Percentiles rank a stretch among this genome's conserved stretches.
Evolutionary conservation across 2,113 vertebrate genomes (phyloP).

Genomic region (Hassar affinis): DNA sequence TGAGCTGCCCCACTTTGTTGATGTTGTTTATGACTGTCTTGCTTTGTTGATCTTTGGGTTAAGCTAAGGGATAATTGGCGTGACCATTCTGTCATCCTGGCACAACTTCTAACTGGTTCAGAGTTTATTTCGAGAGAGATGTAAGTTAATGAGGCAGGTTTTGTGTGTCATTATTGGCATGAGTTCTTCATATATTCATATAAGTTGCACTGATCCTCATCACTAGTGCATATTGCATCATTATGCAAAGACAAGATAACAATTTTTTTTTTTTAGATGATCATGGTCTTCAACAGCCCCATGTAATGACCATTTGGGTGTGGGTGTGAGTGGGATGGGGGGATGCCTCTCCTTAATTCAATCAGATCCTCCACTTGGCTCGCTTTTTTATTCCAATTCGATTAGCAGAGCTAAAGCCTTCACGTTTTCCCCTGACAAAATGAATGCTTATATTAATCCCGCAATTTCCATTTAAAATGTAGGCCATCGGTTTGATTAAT

Average conservation of each 20-base stretch:
- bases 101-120: background rate
- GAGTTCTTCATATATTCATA: background rate
- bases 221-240: background rate
- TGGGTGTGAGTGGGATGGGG: background rate
- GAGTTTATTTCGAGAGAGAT: conserved; percentile 7
- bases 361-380: conserved; percentile 87
- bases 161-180: conserved; percentile 10
- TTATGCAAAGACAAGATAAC: conserved; percentile 8
- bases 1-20: conserved; percentile 30
- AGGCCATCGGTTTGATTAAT: conserved; percentile 99
- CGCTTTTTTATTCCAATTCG: conserved; percentile 98
- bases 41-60: conserved; percentile 46
- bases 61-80: conserved; percentile 65
- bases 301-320: background rate
- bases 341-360: conserved; percentile 87
- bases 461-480: conserved; percentile 99
- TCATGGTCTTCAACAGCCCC: background rate
- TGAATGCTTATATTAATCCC: conserved; percentile 99
- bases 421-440: conserved; percentile 97
- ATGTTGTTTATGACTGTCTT: conserved; percentile 55
- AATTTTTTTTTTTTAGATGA: background rate
- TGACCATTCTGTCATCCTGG: conserved; percentile 43
- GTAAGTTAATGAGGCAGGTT: conserved; percentile 14
- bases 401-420: conserved; percentile 96
- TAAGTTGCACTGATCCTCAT: background rate